Evolutionary conservation across 92 coral and sea anemone species (phyloP).

Genomic region (Epizoanthus illoricatus): DNA sequence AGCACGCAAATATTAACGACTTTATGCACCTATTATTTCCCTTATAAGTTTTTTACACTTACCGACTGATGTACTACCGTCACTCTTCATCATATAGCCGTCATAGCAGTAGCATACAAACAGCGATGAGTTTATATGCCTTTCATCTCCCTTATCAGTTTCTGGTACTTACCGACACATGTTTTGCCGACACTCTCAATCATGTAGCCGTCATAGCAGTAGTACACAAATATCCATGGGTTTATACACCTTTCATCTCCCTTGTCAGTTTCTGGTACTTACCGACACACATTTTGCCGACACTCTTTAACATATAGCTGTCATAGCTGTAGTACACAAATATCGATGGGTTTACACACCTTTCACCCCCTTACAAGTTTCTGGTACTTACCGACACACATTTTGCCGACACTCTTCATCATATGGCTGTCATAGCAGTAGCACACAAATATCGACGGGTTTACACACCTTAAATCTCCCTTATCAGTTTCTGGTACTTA

Average conservation of each 20-base stretch:
- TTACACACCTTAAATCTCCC: too few relatives aligned
- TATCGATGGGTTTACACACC: too few relatives aligned
- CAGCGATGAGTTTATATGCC: too few relatives aligned
- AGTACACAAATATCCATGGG: conserved; percentile 14
- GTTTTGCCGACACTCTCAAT: conserved; percentile 46
- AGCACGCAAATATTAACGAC: conserved; percentile 19
- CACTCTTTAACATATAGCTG: conserved; percentile 42
- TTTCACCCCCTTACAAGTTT: too few relatives aligned
- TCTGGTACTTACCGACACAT: conserved; percentile 52
- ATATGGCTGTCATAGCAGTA: too few relatives aligned
- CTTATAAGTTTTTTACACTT: not conserved
- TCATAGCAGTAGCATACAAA: conserved; percentile 48
- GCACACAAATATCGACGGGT: too few relatives aligned
- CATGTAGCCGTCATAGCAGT: conserved; percentile 50
- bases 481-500: conserved; percentile 6
- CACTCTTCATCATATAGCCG: conserved; percentile 47
- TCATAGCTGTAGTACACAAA: conserved; percentile 44
- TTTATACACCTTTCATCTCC: not conserved
- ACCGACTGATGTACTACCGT: conserved; percentile 61
- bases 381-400: too few relatives aligned
- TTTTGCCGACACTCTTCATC: too few relatives aligned
- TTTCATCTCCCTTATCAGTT: not conserved
- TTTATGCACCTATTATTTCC: not conserved
- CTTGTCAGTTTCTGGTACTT: not conserved
- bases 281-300: conserved; percentile 60